A percentile compares a stretch with the other conserved stretches of the same genome.
These are phyloP conservation scores for Drosophila kikkawai DNA, from an alignment of 1,140 invertebrate species.

Conservation along the genomic window DNA sequence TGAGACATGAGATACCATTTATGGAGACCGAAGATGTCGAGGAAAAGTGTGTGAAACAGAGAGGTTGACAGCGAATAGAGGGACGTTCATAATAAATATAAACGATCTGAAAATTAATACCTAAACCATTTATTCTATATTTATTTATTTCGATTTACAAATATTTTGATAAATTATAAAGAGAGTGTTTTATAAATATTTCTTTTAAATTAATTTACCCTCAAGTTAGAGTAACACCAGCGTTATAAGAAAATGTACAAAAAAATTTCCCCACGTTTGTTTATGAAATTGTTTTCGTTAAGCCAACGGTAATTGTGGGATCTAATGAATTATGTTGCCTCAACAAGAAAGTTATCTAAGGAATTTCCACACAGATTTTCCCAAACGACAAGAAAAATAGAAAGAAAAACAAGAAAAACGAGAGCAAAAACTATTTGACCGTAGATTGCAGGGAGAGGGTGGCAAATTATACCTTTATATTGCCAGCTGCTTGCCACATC, in stretches of 20 bases:
- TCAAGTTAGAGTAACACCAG: not conserved
- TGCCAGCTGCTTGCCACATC: constrained; percentile 60
- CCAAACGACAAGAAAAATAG: constrained; percentile 36
- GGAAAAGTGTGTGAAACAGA: constrained; percentile 11
- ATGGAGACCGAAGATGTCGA: not conserved
- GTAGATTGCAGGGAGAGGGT: constrained; percentile 32
- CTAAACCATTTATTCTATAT: not conserved
- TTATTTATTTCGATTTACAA: not conserved
- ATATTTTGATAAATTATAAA: not conserved
- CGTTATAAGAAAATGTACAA: not conserved
- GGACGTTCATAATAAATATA: not conserved
- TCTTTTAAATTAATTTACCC: not conserved
- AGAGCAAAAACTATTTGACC: constrained; percentile 56
- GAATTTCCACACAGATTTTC: constrained; percentile 61
- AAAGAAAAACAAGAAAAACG: constrained; percentile 21
- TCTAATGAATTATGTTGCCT: constrained; percentile 32
- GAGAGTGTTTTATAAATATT: not conserved
- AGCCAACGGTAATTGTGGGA: constrained; percentile 61
- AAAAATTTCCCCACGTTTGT: constrained; percentile 36
- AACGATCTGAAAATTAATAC: not conserved
- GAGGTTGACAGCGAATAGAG: not conserved
- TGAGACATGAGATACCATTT: constrained; percentile 41
- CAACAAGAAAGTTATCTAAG: constrained; percentile 43
- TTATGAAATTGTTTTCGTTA: constrained; percentile 17
- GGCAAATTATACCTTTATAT: constrained; percentile 51